Evolutionary conservation across 2,113 vertebrate species (phyloP).

Genomic region (Hemiscyllium ocellatum): DNA sequence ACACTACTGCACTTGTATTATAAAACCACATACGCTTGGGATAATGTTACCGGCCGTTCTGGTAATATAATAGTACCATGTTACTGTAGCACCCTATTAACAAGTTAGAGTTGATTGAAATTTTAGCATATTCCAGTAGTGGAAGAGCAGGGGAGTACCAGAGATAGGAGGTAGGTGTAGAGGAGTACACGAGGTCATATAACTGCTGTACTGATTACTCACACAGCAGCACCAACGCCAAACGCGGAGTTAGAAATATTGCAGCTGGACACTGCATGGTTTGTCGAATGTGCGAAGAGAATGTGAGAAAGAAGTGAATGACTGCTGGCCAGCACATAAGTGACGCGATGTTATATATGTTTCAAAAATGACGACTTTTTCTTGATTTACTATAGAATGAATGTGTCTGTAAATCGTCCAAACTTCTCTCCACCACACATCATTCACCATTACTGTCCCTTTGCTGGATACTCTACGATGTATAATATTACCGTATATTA

Average conservation of each 20-base stretch:
- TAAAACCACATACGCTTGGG: background rate
- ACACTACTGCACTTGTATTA: background rate
- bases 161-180: background rate
- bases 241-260: background rate
- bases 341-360: background rate
- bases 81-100: background rate
- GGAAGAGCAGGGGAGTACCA: background rate
- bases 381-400: background rate
- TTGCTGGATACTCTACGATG: background rate
- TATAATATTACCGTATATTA: too few species aligned
- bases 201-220: background rate
- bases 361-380: background rate
- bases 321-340: background rate
- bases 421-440: background rate
- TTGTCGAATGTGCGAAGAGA: background rate
- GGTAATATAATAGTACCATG: background rate
- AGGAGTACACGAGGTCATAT: background rate
- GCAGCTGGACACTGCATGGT: background rate
- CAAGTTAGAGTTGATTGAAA: slow-evolving; percentile 17
- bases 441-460: background rate
- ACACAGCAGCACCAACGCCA: background rate
- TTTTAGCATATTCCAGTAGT: background rate
- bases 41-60: background rate
- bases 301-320: background rate
- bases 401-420: background rate